Base-by-base conservation (phyloP, 2,113 vertebrate genomes). In the Dasyurus viverrinus region DNA sequence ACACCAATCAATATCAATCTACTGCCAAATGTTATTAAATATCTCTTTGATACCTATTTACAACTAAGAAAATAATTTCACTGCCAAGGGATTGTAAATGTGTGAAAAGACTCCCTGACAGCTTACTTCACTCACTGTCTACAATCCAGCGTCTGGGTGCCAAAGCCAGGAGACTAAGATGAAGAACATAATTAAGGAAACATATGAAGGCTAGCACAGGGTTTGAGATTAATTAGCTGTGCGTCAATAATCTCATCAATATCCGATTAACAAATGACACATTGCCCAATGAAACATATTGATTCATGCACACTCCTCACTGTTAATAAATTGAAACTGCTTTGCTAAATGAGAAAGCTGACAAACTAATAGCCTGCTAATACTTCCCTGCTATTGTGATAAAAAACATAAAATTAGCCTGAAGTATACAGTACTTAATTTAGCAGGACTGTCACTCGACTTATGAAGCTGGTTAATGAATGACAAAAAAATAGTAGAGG, bases 241-340 rank as follows among this genome's bases (percentile, higher is more conserved):
- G 97, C 99, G 99, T 99, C 99, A 99, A 99, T 99, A 99, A 98
- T 99, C 99, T 99, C 99, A 99, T 99, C 99, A 99, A 99, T 99
- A 99, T 99, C 99, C 99, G 99, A 99, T 99, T 99, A 99, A 99
- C 99, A 99, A 99, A 99, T 99, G 99, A 99, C 99, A 99, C 99
- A 99, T 99, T 99, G 99, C 99, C 99, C 99, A 99, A 99, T 99
- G 99, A 99, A 99, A 99, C 98, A 98, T 99, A 99, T 99, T 99
- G 99, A 99, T 99, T 99, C 98, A 99, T 99, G 99, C 98, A 98
- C 98, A 98, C 98, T 99, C 98, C 98, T 99, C 99, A 97, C 98
- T 98, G 99, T 99, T 99, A 99, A 99, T 99, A 99, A 99, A 99
- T 99, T 99, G 99, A 99, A 99, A 99, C 99, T 98, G 98, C 98